Percentiles rank a stretch among this genome's conserved stretches.
Evolutionary conservation across 2,888 invertebrate species (phyloP).

Genomic region (Drosophila putrida): DNA sequence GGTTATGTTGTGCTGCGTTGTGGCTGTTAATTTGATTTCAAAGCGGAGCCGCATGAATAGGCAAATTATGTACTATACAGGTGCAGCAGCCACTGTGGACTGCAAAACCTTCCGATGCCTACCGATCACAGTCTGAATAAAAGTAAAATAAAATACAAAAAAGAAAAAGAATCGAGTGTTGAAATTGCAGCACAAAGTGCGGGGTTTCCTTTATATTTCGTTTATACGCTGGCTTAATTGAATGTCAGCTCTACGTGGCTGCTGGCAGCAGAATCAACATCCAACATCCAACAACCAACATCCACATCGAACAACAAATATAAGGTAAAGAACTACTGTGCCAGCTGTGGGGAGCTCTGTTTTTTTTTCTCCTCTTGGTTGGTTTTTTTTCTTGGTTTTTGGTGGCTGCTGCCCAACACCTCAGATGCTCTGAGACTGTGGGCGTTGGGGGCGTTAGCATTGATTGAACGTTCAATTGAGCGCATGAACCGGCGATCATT

Average conservation of each 20-base stretch:
- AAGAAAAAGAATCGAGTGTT: constrained; percentile 23
- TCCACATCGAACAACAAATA: background rate
- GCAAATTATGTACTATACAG: constrained; percentile 68
- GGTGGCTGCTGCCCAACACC: constrained; percentile 2
- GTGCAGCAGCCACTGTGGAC: constrained; percentile 59
- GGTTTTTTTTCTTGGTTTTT: background rate
- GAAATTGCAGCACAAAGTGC: constrained; percentile 51
- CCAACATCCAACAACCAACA: background rate
- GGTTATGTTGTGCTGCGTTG: constrained; percentile 30
- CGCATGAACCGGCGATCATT: constrained; percentile 74
- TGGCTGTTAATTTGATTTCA: constrained; percentile 75
- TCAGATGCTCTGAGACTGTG: constrained; percentile 5
- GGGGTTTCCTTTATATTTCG: constrained; percentile 63
- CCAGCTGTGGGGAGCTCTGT: constrained; percentile 26
- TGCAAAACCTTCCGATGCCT: constrained; percentile 56
- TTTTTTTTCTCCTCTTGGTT: too few species aligned
- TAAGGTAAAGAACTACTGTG: constrained; percentile 38
- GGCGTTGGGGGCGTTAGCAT: constrained; percentile 71
- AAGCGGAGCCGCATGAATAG: constrained; percentile 74
- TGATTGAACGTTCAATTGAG: constrained; percentile 76
- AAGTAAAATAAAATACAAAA: too few species aligned
- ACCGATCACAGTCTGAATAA: constrained; percentile 12
- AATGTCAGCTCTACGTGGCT: constrained; percentile 60
- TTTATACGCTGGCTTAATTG: constrained; percentile 63
- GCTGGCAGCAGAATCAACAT: constrained; percentile 22